Conservation (phyloP, 2,888 invertebrate genomes). For the Napeogenes inachia region DNA sequence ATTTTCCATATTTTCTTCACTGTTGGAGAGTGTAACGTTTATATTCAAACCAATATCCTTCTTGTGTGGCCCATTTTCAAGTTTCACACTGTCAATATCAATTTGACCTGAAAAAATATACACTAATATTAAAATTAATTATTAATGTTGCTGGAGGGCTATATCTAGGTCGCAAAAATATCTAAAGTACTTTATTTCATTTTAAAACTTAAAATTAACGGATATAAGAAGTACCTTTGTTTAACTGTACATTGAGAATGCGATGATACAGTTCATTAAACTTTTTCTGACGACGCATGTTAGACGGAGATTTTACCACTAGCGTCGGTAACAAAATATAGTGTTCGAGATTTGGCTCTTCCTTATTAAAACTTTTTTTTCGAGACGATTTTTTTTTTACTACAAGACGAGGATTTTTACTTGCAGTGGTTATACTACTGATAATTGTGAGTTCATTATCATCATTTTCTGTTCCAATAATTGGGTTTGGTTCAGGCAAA, state of each 20-base stretch:
- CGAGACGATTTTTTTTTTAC: conserved; percentile 55
- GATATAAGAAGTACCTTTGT: conserved; percentile 41
- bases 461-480: conserved; percentile 2
- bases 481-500: conserved; percentile 2
- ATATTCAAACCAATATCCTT: conserved; percentile 61
- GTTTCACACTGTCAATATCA: conserved; percentile 18
- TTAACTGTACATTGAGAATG: conserved; percentile 56
- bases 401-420: conserved; percentile 51
- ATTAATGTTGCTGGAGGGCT: no score
- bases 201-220: not conserved
- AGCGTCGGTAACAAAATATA: conserved; percentile 65
- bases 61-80: conserved; percentile 31
- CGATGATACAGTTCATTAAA: conserved; percentile 69
- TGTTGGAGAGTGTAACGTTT: conserved; percentile 50
- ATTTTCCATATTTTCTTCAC: conserved; percentile 34
- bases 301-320: conserved; percentile 66
- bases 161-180: not conserved
- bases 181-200: not conserved
- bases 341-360: conserved; percentile 61
- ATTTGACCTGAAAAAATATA: conserved; percentile 39
- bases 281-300: conserved; percentile 65
- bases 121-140: no score
- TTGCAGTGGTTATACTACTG: conserved; percentile 43
- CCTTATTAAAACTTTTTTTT: conserved; percentile 45
- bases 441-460: conserved; percentile 42